Evolutionary conservation across 2,888 invertebrate genomes (phyloP).

Genomic region (Eurois occulta): DNA sequence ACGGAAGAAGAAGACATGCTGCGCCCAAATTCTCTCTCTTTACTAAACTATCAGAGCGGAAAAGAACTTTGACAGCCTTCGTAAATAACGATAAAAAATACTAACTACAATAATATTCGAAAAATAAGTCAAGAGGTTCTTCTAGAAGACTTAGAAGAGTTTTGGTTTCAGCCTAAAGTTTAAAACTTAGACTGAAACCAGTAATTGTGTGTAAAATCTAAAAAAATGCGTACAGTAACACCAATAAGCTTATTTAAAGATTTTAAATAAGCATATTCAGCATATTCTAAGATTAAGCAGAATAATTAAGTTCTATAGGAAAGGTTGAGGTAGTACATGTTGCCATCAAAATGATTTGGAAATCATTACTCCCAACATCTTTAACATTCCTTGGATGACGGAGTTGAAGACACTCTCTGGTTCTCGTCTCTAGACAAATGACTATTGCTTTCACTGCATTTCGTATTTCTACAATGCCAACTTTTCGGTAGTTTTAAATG

Average conservation of each 20-base stretch:
- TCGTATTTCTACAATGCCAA: neutral
- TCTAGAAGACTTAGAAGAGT: too few relatives aligned
- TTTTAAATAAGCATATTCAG: too few relatives aligned
- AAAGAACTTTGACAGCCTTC: slow-evolving; percentile 3
- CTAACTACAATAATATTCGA: neutral
- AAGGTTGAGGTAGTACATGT: slow-evolving; percentile 23
- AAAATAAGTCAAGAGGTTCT: too few relatives aligned
- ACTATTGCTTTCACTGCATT: neutral
- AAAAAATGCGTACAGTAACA: neutral
- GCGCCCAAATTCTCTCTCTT: too few relatives aligned
- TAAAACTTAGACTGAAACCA: neutral
- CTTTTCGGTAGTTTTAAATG: neutral
- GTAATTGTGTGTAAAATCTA: neutral
- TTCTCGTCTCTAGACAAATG: neutral
- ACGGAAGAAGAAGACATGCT: too few relatives aligned
- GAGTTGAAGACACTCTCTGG: neutral
- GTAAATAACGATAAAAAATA: too few relatives aligned
- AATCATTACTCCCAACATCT: neutral
- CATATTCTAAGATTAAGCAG: neutral
- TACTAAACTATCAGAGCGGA: neutral
- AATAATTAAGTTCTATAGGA: neutral
- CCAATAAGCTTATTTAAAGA: neutral
- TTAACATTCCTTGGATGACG: neutral
- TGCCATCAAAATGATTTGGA: slow-evolving; percentile 7
- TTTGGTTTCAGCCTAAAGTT: neutral